Evolutionary conservation across 2,888 invertebrate genomes (phyloP), one percentile per base, ranked within the genome.

Genomic region (Acronicta alni): DNA sequence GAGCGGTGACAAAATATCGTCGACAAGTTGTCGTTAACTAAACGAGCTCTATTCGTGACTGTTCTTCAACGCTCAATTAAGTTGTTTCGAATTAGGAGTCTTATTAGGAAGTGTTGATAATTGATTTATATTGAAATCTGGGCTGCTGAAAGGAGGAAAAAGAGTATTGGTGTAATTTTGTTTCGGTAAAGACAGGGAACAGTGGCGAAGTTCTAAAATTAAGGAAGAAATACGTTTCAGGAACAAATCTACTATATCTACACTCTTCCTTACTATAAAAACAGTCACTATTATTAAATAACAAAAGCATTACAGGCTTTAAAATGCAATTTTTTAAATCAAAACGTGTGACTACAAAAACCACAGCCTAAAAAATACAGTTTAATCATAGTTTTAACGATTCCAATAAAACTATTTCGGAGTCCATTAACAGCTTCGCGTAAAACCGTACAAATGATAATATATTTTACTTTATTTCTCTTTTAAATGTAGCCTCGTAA

Each of bases 351-450:
- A n/a, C n/a, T n/a, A 4, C 42, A 15, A 43, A n/a, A 0, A 9
- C 47, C 38, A 32, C 23, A 54, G 26, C 41, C 45, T 52, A 57
- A 55, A 64, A 54, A 48, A 69, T 71, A 67, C 63, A 44, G 56
- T 58, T 66, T 64, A 45, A 64, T 71, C 51, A 60, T 62, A 56
- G 64, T 72, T 77, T 81, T 81, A 77, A 77, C 75, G 75, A 73
- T 71, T 59, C 64, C 67, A 71, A 85, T 85, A 83, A 89, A 89
- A 84, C 87, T 89, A 89, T 89, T 89, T 88, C 75, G 41, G 81
- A 73, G 59, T 74, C 66, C 81, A 79, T 85, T 84, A 82, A 83
- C 75, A 67, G 32, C 54, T 65, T 70, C 58, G 54, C 71, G 47
- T 67, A 63, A 70, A 65, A 65, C 23, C 37, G 62, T 67, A 63